phyloP scores from a whole-genome alignment of 1,140 invertebrate species.

The Drosophila aff. region DNA sequence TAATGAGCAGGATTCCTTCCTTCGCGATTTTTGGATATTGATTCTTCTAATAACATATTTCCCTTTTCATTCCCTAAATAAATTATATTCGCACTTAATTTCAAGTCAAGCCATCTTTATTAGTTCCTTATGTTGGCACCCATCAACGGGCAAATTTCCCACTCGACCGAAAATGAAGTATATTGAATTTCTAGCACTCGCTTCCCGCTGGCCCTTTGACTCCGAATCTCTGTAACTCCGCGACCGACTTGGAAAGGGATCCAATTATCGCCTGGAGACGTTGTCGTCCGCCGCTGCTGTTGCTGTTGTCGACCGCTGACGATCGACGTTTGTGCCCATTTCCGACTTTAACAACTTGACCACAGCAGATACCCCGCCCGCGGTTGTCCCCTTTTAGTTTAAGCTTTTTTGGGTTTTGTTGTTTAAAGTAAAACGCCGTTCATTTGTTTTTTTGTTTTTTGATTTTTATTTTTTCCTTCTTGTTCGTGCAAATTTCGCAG shows the following conservation, averaged over 20 bases:
- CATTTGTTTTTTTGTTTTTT: conserved; percentile 56
- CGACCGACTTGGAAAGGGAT: conserved; percentile 60
- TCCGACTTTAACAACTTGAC: conserved; percentile 77
- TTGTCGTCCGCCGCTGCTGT: conserved; percentile 46
- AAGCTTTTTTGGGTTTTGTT: conserved; percentile 36
- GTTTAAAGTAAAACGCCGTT: conserved; percentile 73
- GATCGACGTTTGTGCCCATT: conserved; percentile 73
- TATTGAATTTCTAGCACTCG: conserved; percentile 15
- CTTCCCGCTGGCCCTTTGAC: conserved; percentile 4
- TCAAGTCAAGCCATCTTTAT: background rate
- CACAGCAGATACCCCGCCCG: conserved; percentile 33
- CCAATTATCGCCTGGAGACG: conserved; percentile 75
- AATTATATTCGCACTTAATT: background rate
- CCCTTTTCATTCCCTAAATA: background rate
- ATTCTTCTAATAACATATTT: background rate
- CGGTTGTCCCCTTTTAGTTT: conserved; percentile 1
- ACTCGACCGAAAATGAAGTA: conserved; percentile 13
- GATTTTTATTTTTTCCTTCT: conserved; percentile 21
- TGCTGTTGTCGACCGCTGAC: conserved; percentile 60
- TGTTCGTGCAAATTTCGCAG: conserved; percentile 74
- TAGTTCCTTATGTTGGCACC: background rate
- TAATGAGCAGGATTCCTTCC: too few relatives aligned
- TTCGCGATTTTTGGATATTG: too few relatives aligned
- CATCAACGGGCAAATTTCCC: background rate
- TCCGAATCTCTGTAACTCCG: background rate